Percentiles rank a stretch among this genome's conserved stretches.
phyloP scores from a whole-genome alignment of 2,797 vertebrate genomes.

The Darevskia mixta region DNA sequence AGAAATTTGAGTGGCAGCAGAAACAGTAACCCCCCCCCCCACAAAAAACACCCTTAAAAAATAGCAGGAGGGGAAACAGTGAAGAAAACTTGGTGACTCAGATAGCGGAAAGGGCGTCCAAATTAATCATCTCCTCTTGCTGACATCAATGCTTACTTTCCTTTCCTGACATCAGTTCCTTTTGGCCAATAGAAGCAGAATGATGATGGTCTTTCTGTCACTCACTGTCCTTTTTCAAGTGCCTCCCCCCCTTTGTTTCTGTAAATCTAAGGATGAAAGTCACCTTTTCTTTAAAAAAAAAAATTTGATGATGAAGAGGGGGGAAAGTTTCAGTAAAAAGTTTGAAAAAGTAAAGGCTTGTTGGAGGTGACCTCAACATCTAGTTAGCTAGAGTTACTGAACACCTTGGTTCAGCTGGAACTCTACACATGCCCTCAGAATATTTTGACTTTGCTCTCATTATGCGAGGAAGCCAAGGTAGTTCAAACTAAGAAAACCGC shows the following conservation, averaged over 20 bases:
- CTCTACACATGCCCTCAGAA: no score
- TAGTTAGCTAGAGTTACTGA: no score
- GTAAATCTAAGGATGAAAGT: background rate
- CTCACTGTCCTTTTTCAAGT: background rate
- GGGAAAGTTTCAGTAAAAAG: background rate
- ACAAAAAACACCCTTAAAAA: background rate
- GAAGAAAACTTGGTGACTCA: conserved; percentile 5
- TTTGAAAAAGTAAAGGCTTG: background rate
- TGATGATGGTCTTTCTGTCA: background rate
- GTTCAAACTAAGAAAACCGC: no score
- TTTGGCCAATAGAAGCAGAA: background rate
- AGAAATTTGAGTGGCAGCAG: conserved; percentile 8
- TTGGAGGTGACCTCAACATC: background rate
- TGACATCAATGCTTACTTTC: background rate
- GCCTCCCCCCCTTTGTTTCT: background rate
- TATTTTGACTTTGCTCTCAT: no score
- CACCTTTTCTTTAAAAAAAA: background rate
- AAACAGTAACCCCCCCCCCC: background rate
- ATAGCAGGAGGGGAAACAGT: background rate
- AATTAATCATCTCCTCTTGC: conserved; percentile 12
- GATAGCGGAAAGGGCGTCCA: background rate
- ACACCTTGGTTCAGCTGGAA: no score
- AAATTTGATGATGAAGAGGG: background rate
- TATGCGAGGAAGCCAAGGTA: no score
- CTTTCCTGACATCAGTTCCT: conserved; percentile 2